Base-by-base conservation (phyloP, 2,888 invertebrate genomes). In the Allophyes oxyacanthae region DNA sequence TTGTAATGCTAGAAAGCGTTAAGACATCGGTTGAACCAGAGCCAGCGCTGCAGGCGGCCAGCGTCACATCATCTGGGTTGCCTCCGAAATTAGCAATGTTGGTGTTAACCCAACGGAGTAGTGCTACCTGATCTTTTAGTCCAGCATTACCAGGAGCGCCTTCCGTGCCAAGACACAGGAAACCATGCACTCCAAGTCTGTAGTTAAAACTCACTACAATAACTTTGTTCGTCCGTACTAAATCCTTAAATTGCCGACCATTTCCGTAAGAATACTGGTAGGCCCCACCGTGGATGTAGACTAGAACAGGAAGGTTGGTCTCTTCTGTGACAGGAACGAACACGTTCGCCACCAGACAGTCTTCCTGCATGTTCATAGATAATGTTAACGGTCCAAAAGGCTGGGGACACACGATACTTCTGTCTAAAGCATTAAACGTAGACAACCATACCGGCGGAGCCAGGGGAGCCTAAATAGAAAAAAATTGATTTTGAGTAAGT, bases 271-370 rank as follows among this genome's bases (percentile, higher is more conserved):
- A 92, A 32, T 10, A 8, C 8, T 14, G 36, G 53, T 81, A 92
- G 3, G 81, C 89, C 5, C 93, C 94, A n/a, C 92, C 92, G 40
- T 94, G 94, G 3, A 94, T 80, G 42, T 81, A 79, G 8, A 94
- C 87, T 14, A 92, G 64, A 0, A 94, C 94, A 4, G 93, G 86
- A 4, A 87, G 61, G 20, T 83, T 78, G 5, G 49, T 77, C 37
- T 77, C 72, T 36, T 72, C 49, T n/a, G 83, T 85, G 34, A 84
- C 80, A 7, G 88, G 87, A 0, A 83, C 82, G 45, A 82, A 89
- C 4, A 92, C 77, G 65, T 86, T 91, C 7, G 87, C 77, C 28
- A 86, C 73, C 2, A 91, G 80, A 53, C 91, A 91, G 55, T 90
- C 82, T 66, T 90, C 88, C 11, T 51, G 51, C 57, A 64, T 75